Percentiles rank a stretch among this genome's conserved stretches.
Conservation (phyloP, 23 tunicate genomes). For the Diplosoma virens region DNA sequence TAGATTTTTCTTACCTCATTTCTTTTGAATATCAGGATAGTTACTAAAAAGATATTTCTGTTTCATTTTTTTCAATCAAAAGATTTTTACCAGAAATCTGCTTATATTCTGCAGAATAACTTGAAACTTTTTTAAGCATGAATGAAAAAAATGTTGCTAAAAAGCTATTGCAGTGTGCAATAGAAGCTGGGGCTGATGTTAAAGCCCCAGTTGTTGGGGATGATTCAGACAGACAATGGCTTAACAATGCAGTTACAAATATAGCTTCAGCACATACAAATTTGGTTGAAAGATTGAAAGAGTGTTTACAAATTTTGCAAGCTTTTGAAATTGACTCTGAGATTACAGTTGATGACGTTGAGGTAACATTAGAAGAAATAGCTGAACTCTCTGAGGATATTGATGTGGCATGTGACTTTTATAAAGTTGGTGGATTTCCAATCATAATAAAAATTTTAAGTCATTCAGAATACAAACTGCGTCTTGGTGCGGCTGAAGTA, state of each 20-base stretch:
- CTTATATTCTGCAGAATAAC: too few species aligned
- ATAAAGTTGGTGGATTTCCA: constrained; percentile 62
- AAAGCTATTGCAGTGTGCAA: constrained; percentile 3
- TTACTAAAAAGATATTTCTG: too few species aligned
- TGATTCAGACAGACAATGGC: constrained; percentile 29
- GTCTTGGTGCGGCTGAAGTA: constrained; percentile 41
- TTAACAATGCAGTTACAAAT: background rate
- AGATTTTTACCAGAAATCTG: too few species aligned
- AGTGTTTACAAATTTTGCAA: constrained; percentile 4
- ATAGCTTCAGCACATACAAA: background rate
- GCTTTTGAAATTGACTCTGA: background rate
- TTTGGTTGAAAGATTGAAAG: constrained; percentile 23
- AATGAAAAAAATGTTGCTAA: background rate
- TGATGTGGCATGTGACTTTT: constrained; percentile 63
- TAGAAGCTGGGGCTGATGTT: constrained; percentile 5
- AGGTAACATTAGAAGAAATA: constrained; percentile 26
- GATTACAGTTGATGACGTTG: constrained; percentile 1
- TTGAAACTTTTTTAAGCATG: background rate
- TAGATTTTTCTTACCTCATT: too few species aligned
- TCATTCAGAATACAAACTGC: constrained; percentile 6
- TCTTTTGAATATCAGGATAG: too few species aligned
- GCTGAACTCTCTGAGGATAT: constrained; percentile 46
- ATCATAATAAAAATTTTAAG: constrained; percentile 16
- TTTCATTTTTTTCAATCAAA: too few species aligned
- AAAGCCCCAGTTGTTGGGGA: background rate